phyloP scores from a whole-genome alignment of 2,888 invertebrate genomes.

The Hypsopygia costalis region DNA sequence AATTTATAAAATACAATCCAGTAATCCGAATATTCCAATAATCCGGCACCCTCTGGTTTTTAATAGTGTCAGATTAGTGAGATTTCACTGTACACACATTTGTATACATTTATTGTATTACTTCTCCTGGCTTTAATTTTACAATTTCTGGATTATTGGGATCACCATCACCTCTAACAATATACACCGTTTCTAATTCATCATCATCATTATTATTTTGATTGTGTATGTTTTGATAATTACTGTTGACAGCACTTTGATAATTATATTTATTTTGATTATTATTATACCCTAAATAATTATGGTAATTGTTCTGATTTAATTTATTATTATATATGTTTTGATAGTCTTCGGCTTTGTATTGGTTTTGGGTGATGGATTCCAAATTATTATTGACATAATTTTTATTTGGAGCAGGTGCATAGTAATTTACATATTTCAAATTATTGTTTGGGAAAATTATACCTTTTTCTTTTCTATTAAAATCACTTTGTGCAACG shows the following conservation, averaged over 20 bases:
- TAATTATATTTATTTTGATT: constrained; percentile 19
- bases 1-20: too few relatives aligned
- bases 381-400: constrained; percentile 11
- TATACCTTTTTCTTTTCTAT: constrained; percentile 28
- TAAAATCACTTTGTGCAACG: constrained; percentile 13
- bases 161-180: constrained; percentile 70
- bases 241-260: constrained; percentile 22
- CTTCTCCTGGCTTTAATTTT: constrained; percentile 47
- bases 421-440: constrained; percentile 11
- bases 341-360: constrained; percentile 11
- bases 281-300: constrained; percentile 7
- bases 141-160: constrained; percentile 68
- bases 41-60: too few relatives aligned
- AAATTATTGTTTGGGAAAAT: constrained; percentile 22
- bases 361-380: constrained; percentile 14
- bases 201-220: constrained; percentile 25
- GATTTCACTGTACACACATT: too few relatives aligned
- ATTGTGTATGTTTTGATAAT: constrained; percentile 23
- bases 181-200: constrained; percentile 51
- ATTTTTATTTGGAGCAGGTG: constrained; percentile 9
- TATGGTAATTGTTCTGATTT: constrained; percentile 3
- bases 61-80: too few relatives aligned
- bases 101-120: background rate
- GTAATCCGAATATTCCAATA: too few relatives aligned
- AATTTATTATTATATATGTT: constrained; percentile 4